phyloP scores from a whole-genome alignment of 2,113 vertebrate genomes.

The Fregetta grallaria region DNA sequence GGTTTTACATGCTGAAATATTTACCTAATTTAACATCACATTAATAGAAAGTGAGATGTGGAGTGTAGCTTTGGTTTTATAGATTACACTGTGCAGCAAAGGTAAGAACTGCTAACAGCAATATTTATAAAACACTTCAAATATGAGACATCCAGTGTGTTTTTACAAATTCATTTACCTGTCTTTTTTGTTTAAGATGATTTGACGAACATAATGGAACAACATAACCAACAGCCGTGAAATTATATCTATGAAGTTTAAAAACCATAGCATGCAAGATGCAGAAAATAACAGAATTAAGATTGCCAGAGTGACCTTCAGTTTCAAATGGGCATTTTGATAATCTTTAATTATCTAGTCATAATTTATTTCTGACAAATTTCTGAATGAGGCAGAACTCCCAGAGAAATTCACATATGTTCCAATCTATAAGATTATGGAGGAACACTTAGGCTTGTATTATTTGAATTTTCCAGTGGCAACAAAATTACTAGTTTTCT shows the following conservation, averaged over 20 bases:
- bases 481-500: not conserved
- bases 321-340: not conserved
- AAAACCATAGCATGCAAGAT: not conserved
- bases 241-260: not conserved
- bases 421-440: not conserved
- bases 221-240: not conserved
- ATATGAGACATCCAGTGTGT: not conserved
- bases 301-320: not conserved
- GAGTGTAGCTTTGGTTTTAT: not conserved
- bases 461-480: not conserved
- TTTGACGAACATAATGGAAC: not conserved
- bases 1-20: not conserved
- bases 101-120: not conserved
- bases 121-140: not conserved
- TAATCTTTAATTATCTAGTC: not conserved
- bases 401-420: not conserved
- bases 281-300: not conserved
- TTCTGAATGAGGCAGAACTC: not conserved
- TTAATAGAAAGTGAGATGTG: not conserved
- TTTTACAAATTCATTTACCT: not conserved
- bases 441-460: not conserved
- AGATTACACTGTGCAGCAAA: not conserved
- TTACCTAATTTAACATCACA: not conserved
- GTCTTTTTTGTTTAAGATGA: not conserved
- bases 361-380: not conserved